phyloP scores from a whole-genome alignment of 1,140 invertebrate genomes.

The Drosophila leontia region DNA sequence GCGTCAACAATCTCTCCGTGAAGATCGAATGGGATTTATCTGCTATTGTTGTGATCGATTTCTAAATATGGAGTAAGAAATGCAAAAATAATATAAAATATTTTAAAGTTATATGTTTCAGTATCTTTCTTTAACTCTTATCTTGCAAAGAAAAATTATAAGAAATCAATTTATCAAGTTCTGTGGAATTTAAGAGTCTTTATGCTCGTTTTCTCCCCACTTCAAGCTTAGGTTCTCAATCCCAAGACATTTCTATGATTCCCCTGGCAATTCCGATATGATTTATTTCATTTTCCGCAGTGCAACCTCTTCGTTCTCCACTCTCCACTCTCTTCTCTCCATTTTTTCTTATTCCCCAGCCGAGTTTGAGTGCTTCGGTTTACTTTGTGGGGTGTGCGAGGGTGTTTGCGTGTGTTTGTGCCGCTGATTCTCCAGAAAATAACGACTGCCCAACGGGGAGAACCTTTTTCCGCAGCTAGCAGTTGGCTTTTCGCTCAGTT shows the following conservation, averaged over 20 bases:
- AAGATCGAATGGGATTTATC: not conserved
- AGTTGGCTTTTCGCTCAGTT: conserved; percentile 49
- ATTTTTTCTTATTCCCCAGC: not conserved
- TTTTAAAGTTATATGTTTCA: not conserved
- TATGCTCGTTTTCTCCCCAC: not conserved
- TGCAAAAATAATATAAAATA: too few relatives aligned
- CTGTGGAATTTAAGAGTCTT: not conserved
- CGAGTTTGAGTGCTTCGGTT: not conserved
- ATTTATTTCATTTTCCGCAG: not conserved
- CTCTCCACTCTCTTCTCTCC: not conserved
- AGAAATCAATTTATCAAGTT: not conserved
- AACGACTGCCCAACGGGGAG: conserved; percentile 51
- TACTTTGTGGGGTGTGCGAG: conserved; percentile 28
- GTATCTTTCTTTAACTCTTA: not conserved
- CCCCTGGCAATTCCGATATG: not conserved
- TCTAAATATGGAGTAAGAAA: not conserved
- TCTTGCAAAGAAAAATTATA: not conserved
- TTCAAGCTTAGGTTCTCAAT: not conserved
- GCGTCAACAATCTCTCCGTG: not conserved
- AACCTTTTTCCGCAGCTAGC: conserved; percentile 36
- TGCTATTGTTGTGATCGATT: conserved; percentile 5
- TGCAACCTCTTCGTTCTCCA: conserved; percentile 4
- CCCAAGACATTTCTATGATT: not conserved
- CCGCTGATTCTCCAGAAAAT: conserved; percentile 63
- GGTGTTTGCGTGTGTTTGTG: conserved; percentile 14